Evolutionary conservation across 2,113 vertebrate genomes (phyloP).

Genomic region (Heteronetta atricapilla): DNA sequence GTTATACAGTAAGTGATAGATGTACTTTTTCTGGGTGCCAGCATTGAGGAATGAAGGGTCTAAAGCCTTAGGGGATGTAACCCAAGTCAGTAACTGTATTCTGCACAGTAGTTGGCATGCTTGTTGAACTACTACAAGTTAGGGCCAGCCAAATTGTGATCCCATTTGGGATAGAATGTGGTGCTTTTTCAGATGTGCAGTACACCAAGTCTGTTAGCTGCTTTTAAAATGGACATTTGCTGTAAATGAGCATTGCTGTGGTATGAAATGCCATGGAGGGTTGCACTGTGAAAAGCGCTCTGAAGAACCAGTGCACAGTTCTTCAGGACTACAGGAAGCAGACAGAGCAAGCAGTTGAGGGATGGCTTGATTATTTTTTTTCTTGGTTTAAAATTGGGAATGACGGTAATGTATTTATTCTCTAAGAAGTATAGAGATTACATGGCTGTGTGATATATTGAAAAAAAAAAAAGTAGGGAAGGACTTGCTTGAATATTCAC

Average conservation of each 20-base stretch:
- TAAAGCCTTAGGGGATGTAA: background rate
- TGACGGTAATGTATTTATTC: background rate
- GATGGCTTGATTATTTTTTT: background rate
- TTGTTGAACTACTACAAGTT: background rate
- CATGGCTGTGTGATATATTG: background rate
- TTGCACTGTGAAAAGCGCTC: background rate
- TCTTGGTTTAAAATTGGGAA: background rate
- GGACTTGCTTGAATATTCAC: background rate
- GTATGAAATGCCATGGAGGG: background rate
- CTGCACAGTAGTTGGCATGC: background rate
- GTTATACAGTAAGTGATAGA: accelerated
- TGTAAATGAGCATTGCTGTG: background rate
- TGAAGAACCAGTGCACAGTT: background rate
- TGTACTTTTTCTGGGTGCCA: background rate
- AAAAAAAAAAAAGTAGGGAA: background rate
- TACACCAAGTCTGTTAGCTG: background rate
- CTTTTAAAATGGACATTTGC: background rate
- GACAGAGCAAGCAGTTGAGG: background rate
- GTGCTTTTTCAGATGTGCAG: background rate
- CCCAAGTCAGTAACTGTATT: background rate
- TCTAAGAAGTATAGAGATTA: background rate
- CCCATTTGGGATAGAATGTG: background rate
- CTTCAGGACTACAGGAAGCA: too few relatives aligned
- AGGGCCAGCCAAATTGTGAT: background rate
- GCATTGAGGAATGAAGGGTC: background rate